Evolutionary conservation across 2,113 vertebrate species (phyloP), one percentile per base, ranked within the genome.

Genomic region (Epinephelus moara): DNA sequence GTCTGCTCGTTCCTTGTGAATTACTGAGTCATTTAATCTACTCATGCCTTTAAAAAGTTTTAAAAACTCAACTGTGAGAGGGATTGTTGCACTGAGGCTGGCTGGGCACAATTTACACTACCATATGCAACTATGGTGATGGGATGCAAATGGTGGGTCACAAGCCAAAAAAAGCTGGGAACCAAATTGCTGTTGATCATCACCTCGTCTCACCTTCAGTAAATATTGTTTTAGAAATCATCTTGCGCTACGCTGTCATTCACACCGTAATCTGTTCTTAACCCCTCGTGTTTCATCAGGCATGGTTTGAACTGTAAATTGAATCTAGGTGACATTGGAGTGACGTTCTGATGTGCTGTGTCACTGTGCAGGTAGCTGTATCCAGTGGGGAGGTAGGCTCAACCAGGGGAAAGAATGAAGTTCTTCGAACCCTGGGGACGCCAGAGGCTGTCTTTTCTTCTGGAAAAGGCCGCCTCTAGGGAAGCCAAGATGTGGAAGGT

Each of bases 401-500:
- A 95, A 95, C 96, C 97, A 95, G 95, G 97, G 75, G 96, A 95
- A 81, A 96, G 93, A 93, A 99, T 99, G 98, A 99, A 98, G 96
- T 96, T 96, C 94, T 91, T 94, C 89, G 96, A 97, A 94, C 95
- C 97, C 96, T 96, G 97, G 97, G 97, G 97, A 95, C 96, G 96
- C 96, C 97, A 96, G 97, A 98, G 96, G 94, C 96, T 99, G 97
- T 97, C 96, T 94, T 96, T 97, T 95, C 97, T 99, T 53, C 90
- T 99, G 92, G 97, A 99, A 95, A 98, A 81, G 93, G 97, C 98
- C 80, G 95, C 97, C 94, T 98, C 97, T 96, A 99, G 97, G 96
- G 98, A 99, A 97, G 96, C 96, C 93, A 94, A 95, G 91, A 97
- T 97, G 96, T 99, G 98, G 98, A 99, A 96, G 93, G 95, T 95